Evolutionary conservation across 2,797 vertebrate genomes (phyloP).

Genomic region (Arrhamphus sclerolepis): DNA sequence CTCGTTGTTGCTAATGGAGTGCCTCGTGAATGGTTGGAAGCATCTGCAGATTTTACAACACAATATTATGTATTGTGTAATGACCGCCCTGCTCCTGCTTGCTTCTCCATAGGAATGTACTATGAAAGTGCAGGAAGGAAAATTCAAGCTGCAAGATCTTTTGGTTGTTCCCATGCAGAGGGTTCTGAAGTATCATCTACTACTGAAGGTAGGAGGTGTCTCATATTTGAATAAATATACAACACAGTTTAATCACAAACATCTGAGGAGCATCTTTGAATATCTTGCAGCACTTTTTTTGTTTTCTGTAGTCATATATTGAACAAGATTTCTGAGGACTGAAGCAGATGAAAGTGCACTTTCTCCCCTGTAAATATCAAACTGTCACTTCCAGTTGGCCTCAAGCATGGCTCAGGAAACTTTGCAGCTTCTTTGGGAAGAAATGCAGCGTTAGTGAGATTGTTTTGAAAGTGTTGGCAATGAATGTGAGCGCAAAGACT

Average conservation of each 20-base stretch:
- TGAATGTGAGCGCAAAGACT: no score
- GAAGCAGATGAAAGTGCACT: constrained; percentile 12
- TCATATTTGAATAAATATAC: background rate
- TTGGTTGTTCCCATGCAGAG: constrained; percentile 98
- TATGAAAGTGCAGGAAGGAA: constrained; percentile 94
- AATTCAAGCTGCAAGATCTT: constrained; percentile 96
- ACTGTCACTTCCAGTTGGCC: background rate
- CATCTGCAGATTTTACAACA: constrained; percentile 21
- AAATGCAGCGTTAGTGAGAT: background rate
- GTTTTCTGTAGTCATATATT: background rate
- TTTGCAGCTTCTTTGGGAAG: background rate
- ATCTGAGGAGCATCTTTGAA: background rate
- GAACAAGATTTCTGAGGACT: background rate
- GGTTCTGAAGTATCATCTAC: constrained; percentile 95
- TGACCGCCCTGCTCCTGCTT: constrained; percentile 10
- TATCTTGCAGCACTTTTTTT: background rate
- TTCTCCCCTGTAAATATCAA: constrained; percentile 12
- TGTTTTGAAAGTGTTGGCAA: background rate
- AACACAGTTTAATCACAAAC: background rate
- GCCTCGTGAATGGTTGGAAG: constrained; percentile 35
- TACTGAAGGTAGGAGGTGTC: constrained; percentile 88
- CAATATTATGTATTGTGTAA: constrained; percentile 32
- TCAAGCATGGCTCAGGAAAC: background rate
- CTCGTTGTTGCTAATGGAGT: constrained; percentile 44
- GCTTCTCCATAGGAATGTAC: constrained; percentile 78